Evolutionary conservation across 2,113 vertebrate genomes (phyloP), one percentile per base, ranked within the genome.

Genomic region (Crotalus viridis): DNA sequence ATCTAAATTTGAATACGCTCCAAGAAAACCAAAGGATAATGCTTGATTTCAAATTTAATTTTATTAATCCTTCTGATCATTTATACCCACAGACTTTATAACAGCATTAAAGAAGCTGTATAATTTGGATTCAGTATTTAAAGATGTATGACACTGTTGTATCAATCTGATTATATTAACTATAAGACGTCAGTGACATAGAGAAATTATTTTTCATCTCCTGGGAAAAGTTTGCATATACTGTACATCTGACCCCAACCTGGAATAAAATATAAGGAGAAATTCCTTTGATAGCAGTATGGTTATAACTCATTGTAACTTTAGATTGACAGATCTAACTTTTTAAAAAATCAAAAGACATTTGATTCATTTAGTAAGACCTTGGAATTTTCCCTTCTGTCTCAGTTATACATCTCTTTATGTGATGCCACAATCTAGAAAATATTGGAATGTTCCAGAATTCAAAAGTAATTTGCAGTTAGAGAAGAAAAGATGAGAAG

Each of bases 11-110:
- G 39, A 51, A 55, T 1, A 17, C 2, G 17, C 54, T 22, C 8
- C 33, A 10, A 43, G 28, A 92, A 87, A 61, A 59, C n/a, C n/a
- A 19, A 91, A 39, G 19, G n/a, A 5, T 33, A 92, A 95, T 86
- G 81, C 91, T 96, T 96, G 89, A 95, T 46, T 91, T 89, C 92
- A 95, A 95, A 92, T 91, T 33, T 54, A 54, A 33, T 74, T 88
- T 87, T 54, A 74, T 55, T 28, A 54, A 39, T 9, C 3, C 6
- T 51, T 88, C 26, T 10, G 13, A 59, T 81, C 24, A 26, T 48
- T 88, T 92, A 51, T 51, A 51, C 8, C 48, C 48, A 56, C 33
- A n/a, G 52, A 89, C 33, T 69, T 92, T 87, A n/a, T 43, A 21
- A 74, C 10, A 33, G n/a, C 64, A 33, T 74, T 74, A 74, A 74